These are phyloP conservation scores for Eurytoma californica DNA, from an alignment of 2,888 invertebrate genomes.

Conservation along the genomic window DNA sequence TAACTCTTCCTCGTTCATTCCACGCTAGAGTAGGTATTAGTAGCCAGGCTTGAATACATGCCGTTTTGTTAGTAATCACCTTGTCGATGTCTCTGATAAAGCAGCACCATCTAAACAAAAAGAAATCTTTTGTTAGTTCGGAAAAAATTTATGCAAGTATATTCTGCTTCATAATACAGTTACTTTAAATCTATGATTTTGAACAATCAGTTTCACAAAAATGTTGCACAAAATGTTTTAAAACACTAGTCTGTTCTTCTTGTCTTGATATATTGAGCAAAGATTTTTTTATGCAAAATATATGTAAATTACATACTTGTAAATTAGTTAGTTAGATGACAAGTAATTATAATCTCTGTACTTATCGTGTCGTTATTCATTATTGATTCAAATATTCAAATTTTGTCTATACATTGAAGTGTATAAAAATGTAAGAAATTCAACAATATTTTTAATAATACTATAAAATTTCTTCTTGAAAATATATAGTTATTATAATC, in stretches of 20 bases:
- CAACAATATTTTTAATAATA: no score
- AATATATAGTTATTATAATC: no score
- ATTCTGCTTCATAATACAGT: background rate
- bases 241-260: background rate
- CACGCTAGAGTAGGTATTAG: slow-evolving; percentile 79
- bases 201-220: background rate
- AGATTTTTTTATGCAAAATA: background rate
- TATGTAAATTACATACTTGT: background rate
- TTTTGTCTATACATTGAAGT: no score
- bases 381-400: no score
- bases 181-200: background rate
- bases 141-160: background rate
- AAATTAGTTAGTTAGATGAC: background rate
- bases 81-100: slow-evolving; percentile 35
- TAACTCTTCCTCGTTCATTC: slow-evolving; percentile 87
- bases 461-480: no score
- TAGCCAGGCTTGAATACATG: slow-evolving; percentile 77
- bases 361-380: background rate
- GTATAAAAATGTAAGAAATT: no score
- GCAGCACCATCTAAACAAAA: slow-evolving; percentile 51
- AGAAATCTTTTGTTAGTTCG: slow-evolving; percentile 1
- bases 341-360: background rate
- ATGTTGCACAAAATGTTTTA: background rate
- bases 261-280: background rate
- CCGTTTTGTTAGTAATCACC: slow-evolving; percentile 60